phyloP scores from a whole-genome alignment of 2,797 vertebrate species.

The Mycteria americana region DNA sequence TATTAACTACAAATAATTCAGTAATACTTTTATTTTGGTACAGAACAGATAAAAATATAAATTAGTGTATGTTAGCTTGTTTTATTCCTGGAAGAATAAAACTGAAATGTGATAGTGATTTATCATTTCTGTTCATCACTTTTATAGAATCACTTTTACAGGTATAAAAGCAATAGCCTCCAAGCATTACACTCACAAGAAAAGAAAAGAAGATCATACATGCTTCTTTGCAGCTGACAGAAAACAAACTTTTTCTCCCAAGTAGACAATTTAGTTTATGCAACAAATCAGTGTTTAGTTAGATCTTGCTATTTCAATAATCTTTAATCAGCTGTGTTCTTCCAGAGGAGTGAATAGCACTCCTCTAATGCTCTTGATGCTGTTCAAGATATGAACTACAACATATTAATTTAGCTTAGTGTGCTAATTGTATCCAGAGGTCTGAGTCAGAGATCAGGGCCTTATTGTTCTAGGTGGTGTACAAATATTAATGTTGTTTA shows the following conservation, averaged over 20 bases:
- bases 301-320: not conserved
- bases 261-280: not conserved
- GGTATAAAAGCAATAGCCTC: not conserved
- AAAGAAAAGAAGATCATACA: not conserved
- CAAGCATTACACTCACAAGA: not conserved
- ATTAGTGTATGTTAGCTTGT: not conserved
- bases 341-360: not conserved
- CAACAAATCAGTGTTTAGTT: not conserved
- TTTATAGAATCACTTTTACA: not conserved
- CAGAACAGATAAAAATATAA: not conserved
- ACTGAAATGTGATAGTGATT: not conserved
- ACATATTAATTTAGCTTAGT: not conserved
- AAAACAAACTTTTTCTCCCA: not conserved
- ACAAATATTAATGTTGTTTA: not conserved
- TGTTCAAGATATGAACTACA: not conserved
- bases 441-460: not conserved
- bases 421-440: not conserved
- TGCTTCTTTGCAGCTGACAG: not conserved
- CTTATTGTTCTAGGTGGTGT: not conserved
- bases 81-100: not conserved
- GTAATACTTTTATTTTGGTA: not conserved
- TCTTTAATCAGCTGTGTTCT: not conserved
- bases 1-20: not conserved
- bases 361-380: not conserved
- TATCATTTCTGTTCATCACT: not conserved